Evolutionary conservation across 2,113 vertebrate genomes (phyloP).

Genomic region (Zeus faber): DNA sequence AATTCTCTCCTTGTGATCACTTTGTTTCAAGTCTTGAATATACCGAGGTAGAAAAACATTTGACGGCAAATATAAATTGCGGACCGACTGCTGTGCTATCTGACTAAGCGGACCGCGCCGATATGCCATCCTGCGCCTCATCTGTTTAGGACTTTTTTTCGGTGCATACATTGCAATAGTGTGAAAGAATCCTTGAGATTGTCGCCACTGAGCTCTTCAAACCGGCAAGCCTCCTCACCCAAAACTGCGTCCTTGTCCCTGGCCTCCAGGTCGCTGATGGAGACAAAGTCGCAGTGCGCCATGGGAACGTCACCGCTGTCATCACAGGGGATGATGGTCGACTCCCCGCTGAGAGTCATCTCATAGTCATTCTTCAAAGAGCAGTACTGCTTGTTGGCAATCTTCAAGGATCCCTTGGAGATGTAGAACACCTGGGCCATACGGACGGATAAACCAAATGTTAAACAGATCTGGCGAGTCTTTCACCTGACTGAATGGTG

Average conservation of each 20-base stretch:
- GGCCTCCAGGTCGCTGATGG: slow-evolving; percentile 85
- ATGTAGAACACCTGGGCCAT: slow-evolving; percentile 89
- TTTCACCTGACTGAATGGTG: slow-evolving; percentile 41
- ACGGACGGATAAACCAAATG: slow-evolving; percentile 39
- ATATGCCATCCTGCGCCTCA: too few species aligned
- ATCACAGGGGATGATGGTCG: slow-evolving; percentile 87
- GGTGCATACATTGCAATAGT: too few species aligned
- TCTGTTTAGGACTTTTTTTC: too few species aligned
- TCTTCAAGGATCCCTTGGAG: slow-evolving; percentile 90
- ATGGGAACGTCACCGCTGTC: slow-evolving; percentile 85
- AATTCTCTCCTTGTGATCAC: too few species aligned
- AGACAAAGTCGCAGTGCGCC: slow-evolving; percentile 87
- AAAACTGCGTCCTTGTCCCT: slow-evolving; percentile 84
- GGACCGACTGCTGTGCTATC: too few species aligned
- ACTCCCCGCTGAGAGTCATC: slow-evolving; percentile 91
- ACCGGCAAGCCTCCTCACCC: slow-evolving; percentile 75
- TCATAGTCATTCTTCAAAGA: slow-evolving; percentile 97
- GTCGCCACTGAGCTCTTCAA: too few species aligned
- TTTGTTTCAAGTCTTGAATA: too few species aligned
- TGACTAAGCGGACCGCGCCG: too few species aligned
- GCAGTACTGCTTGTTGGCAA: slow-evolving; percentile 96
- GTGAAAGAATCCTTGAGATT: too few species aligned
- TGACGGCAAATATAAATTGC: too few species aligned
- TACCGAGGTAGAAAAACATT: too few species aligned
- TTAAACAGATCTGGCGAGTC: too few species aligned